Conservation (phyloP, 35 echinoderm and acorn worm species). For the Ophioderma brevispina region DNA sequence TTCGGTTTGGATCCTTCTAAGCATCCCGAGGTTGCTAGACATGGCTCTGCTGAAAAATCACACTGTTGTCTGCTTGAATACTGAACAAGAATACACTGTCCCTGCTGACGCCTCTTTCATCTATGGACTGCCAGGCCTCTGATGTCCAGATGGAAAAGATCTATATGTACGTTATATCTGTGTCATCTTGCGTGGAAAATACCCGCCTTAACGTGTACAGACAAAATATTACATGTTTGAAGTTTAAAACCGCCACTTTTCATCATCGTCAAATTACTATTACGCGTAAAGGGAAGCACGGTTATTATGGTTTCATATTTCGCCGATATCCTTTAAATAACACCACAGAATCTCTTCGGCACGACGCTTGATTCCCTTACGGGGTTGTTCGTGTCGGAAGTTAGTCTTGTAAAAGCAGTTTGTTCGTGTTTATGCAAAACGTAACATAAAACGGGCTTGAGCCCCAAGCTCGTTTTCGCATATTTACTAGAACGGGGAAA, state of each 20-base stretch:
- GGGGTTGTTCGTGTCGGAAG: background rate
- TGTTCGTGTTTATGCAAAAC: background rate
- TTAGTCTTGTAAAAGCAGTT: slow-evolving; percentile 10
- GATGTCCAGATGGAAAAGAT: background rate
- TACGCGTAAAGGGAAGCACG: background rate
- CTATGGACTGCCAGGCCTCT: background rate
- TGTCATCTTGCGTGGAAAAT: background rate
- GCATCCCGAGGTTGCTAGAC: background rate
- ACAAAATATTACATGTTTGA: background rate
- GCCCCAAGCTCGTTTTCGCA: background rate
- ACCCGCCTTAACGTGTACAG: background rate
- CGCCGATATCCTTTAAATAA: background rate
- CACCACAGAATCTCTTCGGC: background rate
- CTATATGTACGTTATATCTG: background rate
- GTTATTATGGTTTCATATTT: background rate
- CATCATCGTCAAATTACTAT: background rate
- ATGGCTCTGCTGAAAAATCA: no score
- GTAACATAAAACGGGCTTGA: background rate
- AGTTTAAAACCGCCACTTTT: background rate
- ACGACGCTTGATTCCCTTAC: background rate
- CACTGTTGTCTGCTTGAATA: no score
- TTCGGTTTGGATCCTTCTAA: no score
- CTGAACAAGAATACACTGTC: background rate
- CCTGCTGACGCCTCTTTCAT: background rate
- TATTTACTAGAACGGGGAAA: background rate